phyloP scores from a whole-genome alignment of 2,888 invertebrate genomes.

The Cryptus viduatorius region DNA sequence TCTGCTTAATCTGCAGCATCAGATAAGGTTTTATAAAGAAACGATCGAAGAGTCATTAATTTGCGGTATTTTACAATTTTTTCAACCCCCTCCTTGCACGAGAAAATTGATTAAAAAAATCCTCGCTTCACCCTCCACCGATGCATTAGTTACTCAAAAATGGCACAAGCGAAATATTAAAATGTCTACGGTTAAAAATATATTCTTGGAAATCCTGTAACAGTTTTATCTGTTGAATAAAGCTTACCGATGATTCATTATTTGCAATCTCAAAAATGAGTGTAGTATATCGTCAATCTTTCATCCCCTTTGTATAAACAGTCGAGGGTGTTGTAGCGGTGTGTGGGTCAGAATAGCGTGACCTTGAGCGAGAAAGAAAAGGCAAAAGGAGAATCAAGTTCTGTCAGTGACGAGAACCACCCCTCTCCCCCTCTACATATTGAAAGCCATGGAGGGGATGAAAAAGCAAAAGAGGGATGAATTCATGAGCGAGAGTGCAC shows the following conservation, averaged over 20 bases:
- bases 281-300: not conserved
- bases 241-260: not conserved
- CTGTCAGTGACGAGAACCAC: slow-evolving; percentile 24
- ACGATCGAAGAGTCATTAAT: not conserved
- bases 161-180: too few relatives aligned
- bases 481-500: slow-evolving; percentile 39
- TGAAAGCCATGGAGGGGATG: not conserved
- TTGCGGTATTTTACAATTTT: not conserved
- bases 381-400: slow-evolving; percentile 38
- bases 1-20: not conserved
- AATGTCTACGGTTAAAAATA: too few relatives aligned
- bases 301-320: not conserved
- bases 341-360: slow-evolving; percentile 12
- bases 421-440: not conserved
- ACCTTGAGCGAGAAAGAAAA: slow-evolving; percentile 50
- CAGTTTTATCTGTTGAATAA: too few relatives aligned
- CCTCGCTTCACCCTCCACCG: too few relatives aligned
- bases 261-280: not conserved
- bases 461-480: slow-evolving; percentile 27
- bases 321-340: not conserved
- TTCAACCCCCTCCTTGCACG: not conserved
- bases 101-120: too few relatives aligned
- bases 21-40: not conserved
- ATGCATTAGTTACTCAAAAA: too few relatives aligned
- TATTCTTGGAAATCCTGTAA: too few relatives aligned